Base-by-base conservation (phyloP, 2,888 invertebrate species). In the Scaptomyza reducta region DNA sequence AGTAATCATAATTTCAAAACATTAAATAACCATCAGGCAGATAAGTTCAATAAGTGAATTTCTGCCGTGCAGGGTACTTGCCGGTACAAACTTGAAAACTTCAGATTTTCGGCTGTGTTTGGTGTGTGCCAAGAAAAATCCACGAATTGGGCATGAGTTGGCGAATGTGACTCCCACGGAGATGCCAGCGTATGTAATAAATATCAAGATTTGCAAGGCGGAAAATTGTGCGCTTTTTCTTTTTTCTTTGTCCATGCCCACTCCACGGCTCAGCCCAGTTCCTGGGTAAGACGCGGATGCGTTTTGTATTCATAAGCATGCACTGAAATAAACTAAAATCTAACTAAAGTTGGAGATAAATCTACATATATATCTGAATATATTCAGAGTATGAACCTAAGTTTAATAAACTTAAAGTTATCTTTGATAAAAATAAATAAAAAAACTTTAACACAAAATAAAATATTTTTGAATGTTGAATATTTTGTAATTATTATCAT, bases 171-270 rank as follows among this genome's bases (percentile, higher is more conserved):
- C 61, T 65, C 45, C 46, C 11, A 40, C 50, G 35, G 57, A 47
- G 58, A 56, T 9, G 47, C 50, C 72, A 74, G 77, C 61, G 58
- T 65, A 74, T 80, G 80, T 77, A 77, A 79, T 80, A 79, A 79
- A 79, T 80, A 80, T 80, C 72, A 79, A 80, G 77, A 79, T 80
- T 79, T 79, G 70, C 79, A 80, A 77, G 73, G 79, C 79, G 80
- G 79, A 79, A 79, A 79, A 79, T 79, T 79, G 73, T 72, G 64
- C 70, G 62, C 61, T 67, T 56, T 67, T 56, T 27, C 27, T 74
- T 62, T 64, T 63, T 70, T 56, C 75, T 63, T 73, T 61, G 41
- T 50, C 40, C 67, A 27, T 42, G 49, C 55, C 68, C 58, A 45
- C 50, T 54, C 54, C 35, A 33, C 33, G 56, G 40, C 31, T 33